phyloP scores from a whole-genome alignment of 2,113 vertebrate species.

The human (Homo sapiens) region GRCh38 chr21:37890501-37891000 shows the following conservation, averaged over 20 bases:
- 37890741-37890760: accelerated
- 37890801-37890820: background rate
- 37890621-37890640: background rate
- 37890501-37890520: accelerated
- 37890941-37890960: background rate
- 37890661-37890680: background rate
- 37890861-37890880: background rate
- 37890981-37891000: background rate
- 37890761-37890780: accelerated
- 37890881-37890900: background rate
- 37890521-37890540: accelerated
- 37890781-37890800: background rate
- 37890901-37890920: background rate
- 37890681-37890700: background rate
- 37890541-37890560: background rate
- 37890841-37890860: background rate
- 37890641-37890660: background rate
- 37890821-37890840: background rate
- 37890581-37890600: accelerated
- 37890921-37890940: background rate
- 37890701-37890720: background rate
- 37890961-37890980: background rate
- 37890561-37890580: background rate
- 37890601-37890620: too few species aligned
- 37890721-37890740: background rate